Evolutionary conservation across 2,113 vertebrate species (phyloP).

Genomic region (Passer montanus): DNA sequence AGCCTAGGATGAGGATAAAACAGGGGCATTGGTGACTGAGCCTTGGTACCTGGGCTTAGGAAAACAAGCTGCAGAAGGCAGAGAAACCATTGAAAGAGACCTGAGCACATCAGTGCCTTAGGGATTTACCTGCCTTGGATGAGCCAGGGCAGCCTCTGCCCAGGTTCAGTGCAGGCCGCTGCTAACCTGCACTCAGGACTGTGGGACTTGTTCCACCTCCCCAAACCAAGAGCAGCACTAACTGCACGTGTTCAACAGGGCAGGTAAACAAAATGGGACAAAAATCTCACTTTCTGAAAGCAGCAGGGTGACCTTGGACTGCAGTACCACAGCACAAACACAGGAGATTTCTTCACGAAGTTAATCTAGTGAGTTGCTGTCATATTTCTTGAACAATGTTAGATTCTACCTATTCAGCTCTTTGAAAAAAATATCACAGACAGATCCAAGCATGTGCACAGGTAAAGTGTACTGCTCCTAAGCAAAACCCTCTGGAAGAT

Average conservation of each 20-base stretch:
- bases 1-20: slow-evolving; percentile 81
- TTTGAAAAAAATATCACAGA: background rate
- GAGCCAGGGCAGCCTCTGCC: background rate
- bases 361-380: background rate
- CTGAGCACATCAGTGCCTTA: background rate
- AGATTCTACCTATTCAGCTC: background rate
- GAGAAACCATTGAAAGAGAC: slow-evolving; percentile 24
- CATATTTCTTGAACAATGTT: background rate
- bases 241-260: fast-evolving
- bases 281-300: background rate
- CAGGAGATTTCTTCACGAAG: background rate
- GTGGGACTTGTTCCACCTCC: background rate
- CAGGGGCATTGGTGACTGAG: slow-evolving; percentile 72
- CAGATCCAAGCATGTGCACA: background rate
- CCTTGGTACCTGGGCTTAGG: slow-evolving; percentile 65
- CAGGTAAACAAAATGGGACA: background rate
- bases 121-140: background rate
- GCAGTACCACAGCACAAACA: background rate
- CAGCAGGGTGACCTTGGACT: background rate
- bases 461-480: background rate
- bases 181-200: background rate
- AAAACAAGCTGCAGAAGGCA: slow-evolving; percentile 65
- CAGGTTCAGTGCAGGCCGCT: background rate
- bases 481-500: background rate
- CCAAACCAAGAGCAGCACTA: background rate